These are phyloP conservation scores for Nymphalis urticae DNA, from an alignment of 2,888 invertebrate genomes.

Conservation along the genomic window DNA sequence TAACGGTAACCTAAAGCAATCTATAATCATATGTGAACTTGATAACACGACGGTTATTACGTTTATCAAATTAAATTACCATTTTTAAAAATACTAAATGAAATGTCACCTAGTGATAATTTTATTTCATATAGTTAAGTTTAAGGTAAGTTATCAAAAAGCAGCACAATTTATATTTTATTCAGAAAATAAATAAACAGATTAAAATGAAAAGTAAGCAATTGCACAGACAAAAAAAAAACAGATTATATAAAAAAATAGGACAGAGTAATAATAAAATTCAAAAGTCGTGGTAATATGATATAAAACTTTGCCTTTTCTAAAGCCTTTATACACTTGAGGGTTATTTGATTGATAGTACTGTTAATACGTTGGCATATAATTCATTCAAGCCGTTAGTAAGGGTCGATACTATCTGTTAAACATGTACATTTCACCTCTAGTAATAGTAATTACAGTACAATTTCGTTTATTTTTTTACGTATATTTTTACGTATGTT, in stretches of 20 bases:
- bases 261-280: no score
- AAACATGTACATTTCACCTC: no score
- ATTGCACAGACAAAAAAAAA: not conserved
- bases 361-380: no score
- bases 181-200: constrained; percentile 2
- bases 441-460: no score
- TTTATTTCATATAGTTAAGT: not conserved
- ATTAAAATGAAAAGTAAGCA: not conserved
- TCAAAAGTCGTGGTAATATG: no score
- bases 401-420: no score
- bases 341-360: no score
- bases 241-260: not conserved
- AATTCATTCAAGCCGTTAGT: no score
- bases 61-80: not conserved
- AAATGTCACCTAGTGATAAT: not conserved
- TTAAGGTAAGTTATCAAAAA: not conserved
- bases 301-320: not conserved
- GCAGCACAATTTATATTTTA: not conserved
- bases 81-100: not conserved
- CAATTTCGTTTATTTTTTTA: no score
- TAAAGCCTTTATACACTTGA: no score
- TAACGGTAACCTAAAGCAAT: constrained; percentile 19
- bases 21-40: not conserved
- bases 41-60: not conserved
- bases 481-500: no score